These are phyloP conservation scores for Himalopsyche tibetana DNA, from an alignment of 2,888 invertebrate genomes.

Conservation along the genomic window DNA sequence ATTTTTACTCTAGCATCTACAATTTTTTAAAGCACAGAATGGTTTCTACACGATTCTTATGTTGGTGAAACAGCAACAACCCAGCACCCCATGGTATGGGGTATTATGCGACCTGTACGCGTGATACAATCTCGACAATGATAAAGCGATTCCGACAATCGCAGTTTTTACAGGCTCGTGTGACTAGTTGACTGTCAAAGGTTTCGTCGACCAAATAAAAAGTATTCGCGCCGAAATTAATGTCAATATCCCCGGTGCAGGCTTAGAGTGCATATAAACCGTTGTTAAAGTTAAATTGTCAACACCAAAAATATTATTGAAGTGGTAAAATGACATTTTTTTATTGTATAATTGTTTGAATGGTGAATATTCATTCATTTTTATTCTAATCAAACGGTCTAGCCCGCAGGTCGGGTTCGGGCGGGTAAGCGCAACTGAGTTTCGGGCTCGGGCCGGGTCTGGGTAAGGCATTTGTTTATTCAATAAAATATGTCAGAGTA, in stretches of 20 bases:
- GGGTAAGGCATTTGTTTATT: too few species aligned
- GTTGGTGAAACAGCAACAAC: not conserved
- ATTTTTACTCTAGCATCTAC: too few species aligned
- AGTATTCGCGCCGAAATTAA: not conserved
- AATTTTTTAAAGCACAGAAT: too few species aligned
- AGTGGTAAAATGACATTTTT: too few species aligned
- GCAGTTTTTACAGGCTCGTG: not conserved
- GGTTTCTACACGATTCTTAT: not conserved
- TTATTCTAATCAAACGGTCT: too few species aligned
- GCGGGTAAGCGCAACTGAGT: too few species aligned
- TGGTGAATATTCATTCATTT: too few species aligned
- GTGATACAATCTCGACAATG: conserved; percentile 15
- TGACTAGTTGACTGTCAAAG: not conserved
- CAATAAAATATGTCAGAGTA: too few species aligned
- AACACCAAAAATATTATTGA: too few species aligned
- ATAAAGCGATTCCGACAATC: not conserved
- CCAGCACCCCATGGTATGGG: not conserved
- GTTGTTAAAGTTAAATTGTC: not conserved
- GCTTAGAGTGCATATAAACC: not conserved
- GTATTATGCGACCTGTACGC: not conserved
- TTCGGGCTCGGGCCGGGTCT: too few species aligned
- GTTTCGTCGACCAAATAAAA: not conserved
- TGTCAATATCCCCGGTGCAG: not conserved
- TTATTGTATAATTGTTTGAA: too few species aligned
- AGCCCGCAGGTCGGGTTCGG: too few species aligned